Evolutionary conservation across 2,888 invertebrate genomes (phyloP), one percentile per base, ranked within the genome.

Genomic region (Podabrus alpinus): DNA sequence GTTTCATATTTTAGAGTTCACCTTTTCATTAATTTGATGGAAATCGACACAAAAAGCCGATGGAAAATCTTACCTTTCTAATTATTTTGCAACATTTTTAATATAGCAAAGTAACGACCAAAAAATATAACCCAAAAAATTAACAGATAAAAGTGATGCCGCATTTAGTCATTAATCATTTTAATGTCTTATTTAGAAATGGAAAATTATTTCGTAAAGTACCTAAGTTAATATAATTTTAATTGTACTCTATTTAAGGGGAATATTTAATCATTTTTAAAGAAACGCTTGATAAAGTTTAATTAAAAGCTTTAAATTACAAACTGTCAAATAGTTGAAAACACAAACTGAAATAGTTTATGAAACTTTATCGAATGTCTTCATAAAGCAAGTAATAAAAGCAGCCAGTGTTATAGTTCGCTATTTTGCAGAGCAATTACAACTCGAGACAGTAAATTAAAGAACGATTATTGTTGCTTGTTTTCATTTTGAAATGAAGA

Each of bases 381-480:
- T 71, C 66, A 66, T 71, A 71, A 71, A 71, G 59, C 71, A 66
- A 71, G 71, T 29, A 71, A 67, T 67, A 71, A 67, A 71, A 59
- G 24, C 60, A 66, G 59, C 64, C 45, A 59, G 9, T 67, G 71
- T 29, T 67, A 64, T 64, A 67, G 70, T 70, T 62, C 70, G 64
- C 59, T 71, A 67, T 71, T 67, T 71, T 70, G 60, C 66, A 68
- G 45, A 71, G 71, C 74, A 74, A 74, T 74, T 74, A 74, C 60
- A 68, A 71, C 66, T 68, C 59, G 21, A 29, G 68, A 70, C 70
- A 68, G 45, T 74, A 74, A 74, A 74, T 74, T 74, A 74, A 69
- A 71, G 74, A 74, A 74, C 74, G 68, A 74, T 74, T 74, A 74
- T 70, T 70, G 74, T 71, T 66, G 74, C 74, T 74, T 74, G 74